A percentile compares a stretch with the other conserved stretches of the same genome.
Evolutionary conservation across 2,888 invertebrate species (phyloP).

Genomic region (Campoletis raptor): DNA sequence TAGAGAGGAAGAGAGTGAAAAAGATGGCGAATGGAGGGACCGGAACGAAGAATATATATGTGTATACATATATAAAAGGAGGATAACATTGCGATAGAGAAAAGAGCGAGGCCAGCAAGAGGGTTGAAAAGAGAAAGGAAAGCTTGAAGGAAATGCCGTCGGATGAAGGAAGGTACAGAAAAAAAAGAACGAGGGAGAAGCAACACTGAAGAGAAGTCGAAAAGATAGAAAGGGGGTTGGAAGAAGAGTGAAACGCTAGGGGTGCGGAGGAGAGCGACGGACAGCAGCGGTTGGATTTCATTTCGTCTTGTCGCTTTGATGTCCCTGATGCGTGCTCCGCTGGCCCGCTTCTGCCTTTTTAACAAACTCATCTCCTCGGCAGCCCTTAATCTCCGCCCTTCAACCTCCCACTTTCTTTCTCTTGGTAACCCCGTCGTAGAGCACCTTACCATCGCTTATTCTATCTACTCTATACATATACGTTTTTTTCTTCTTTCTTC

Average conservation of each 20-base stretch:
- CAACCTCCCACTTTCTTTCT: conserved; percentile 74
- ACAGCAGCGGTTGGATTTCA: conserved; percentile 84
- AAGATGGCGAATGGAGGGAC: conserved; percentile 59
- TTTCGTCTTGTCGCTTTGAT: conserved; percentile 85
- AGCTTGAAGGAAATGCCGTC: conserved; percentile 53
- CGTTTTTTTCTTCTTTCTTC: background rate
- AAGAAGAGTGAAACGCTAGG: conserved; percentile 65
- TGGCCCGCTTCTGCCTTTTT: conserved; percentile 85
- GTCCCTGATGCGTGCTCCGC: conserved; percentile 85
- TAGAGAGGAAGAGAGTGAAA: conserved; percentile 43
- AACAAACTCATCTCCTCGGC: conserved; percentile 85
- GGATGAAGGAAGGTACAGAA: conserved; percentile 57
- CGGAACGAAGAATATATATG: conserved; percentile 25
- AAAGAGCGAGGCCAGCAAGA: conserved; percentile 46
- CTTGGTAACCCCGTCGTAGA: conserved; percentile 63
- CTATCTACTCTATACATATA: background rate
- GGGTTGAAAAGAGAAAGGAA: conserved; percentile 29
- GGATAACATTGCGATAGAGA: conserved; percentile 47
- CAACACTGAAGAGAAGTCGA: conserved; percentile 66
- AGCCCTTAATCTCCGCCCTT: conserved; percentile 84
- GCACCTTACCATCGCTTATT: conserved; percentile 27
- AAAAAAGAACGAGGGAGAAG: conserved; percentile 67
- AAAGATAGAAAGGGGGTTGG: conserved; percentile 71
- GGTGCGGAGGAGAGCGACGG: conserved; percentile 67
- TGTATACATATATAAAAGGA: background rate